phyloP scores from a whole-genome alignment of 2,113 vertebrate genomes.

The Notiomystis cincta region DNA sequence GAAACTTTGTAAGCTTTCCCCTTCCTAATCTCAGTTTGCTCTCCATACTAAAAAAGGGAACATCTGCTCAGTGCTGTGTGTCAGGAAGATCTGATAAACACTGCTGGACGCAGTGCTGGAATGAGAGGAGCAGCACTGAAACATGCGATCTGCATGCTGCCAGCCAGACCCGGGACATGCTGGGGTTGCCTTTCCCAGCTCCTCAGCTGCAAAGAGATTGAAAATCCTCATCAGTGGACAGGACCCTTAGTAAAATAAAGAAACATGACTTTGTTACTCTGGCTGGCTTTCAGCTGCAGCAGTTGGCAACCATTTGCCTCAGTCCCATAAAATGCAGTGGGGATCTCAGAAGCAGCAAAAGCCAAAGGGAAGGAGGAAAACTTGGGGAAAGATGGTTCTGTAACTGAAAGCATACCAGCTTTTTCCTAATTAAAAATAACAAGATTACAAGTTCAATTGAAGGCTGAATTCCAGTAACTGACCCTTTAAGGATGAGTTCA shows the following conservation, averaged over 20 bases:
- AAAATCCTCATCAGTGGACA: not conserved
- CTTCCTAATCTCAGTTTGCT: not conserved
- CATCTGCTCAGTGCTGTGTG: not conserved
- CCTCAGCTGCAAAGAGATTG: not conserved
- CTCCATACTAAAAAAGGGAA: constrained; percentile 59
- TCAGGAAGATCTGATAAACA: constrained; percentile 40
- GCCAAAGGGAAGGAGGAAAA: not conserved
- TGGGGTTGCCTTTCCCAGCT: not conserved
- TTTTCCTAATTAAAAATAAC: constrained; percentile 62
- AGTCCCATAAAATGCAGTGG: not conserved
- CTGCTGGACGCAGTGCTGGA: rapidly evolving
- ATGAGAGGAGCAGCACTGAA: not conserved
- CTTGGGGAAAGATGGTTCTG: not conserved
- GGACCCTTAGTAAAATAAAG: not conserved
- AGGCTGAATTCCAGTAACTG: constrained; percentile 66
- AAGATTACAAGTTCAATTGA: constrained; percentile 58
- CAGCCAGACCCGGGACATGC: not conserved
- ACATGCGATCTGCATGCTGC: rapidly evolving
- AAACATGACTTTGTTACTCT: rapidly evolving
- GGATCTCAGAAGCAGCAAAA: not conserved
- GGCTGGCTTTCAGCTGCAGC: not conserved
- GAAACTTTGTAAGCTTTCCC: not conserved
- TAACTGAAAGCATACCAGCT: not conserved
- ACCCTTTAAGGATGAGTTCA: constrained; percentile 44
- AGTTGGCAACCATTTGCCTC: not conserved